Conservation (phyloP, 2,113 vertebrate genomes). For the Casuarius casuarius region DNA sequence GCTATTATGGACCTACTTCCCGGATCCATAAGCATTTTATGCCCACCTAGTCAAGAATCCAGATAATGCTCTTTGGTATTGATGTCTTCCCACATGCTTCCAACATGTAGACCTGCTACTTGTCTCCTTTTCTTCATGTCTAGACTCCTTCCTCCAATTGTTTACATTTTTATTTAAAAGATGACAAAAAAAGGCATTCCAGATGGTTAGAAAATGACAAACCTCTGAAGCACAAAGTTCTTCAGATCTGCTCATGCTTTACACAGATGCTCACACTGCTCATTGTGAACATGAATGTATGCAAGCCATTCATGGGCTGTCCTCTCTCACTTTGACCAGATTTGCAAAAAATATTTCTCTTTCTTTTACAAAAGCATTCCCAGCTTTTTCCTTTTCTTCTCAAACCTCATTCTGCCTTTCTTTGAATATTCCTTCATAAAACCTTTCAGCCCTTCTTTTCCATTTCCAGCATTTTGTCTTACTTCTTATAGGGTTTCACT, state of each 20-base stretch:
- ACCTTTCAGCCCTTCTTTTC: background rate
- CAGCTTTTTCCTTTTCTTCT: background rate
- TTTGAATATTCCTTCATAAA: background rate
- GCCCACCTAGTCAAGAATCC: background rate
- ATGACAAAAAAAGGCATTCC: background rate
- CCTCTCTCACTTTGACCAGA: background rate
- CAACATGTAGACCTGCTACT: background rate
- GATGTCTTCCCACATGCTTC: background rate
- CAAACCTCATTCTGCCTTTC: background rate
- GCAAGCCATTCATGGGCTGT: background rate
- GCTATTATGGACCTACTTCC: background rate
- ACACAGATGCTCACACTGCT: background rate
- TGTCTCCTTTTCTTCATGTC: background rate
- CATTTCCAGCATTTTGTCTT: background rate
- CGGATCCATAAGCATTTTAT: background rate
- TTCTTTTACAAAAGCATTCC: background rate
- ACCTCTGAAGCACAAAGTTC: background rate
- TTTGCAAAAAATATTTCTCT: background rate
- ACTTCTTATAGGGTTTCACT: accelerated
- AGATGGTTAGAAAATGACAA: background rate
- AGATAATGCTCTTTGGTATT: background rate
- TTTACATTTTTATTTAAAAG: background rate
- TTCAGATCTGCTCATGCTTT: background rate
- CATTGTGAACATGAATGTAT: background rate
- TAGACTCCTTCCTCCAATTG: background rate